These are phyloP conservation scores for Polymixis lichenea DNA, from an alignment of 2,888 invertebrate genomes.

Conservation along the genomic window DNA sequence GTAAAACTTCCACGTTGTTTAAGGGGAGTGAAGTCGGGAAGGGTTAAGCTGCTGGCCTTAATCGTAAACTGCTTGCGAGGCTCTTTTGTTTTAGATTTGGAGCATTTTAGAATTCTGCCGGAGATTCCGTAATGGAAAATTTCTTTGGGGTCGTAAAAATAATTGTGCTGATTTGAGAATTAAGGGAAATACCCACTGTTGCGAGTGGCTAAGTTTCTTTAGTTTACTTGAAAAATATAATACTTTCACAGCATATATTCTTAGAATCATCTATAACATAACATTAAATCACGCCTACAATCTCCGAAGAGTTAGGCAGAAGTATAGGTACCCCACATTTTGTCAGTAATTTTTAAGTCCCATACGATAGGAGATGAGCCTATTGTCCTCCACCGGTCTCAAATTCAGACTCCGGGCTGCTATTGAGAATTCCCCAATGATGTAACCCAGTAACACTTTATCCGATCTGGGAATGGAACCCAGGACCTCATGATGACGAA, in stretches of 20 bases:
- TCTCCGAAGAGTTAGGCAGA: neutral
- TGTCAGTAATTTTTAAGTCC: too few species aligned
- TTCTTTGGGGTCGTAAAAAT: slow-evolving; percentile 58
- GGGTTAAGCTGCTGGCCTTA: slow-evolving; percentile 84
- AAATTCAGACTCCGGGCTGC: neutral
- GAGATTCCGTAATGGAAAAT: slow-evolving; percentile 66
- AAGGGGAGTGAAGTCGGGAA: slow-evolving; percentile 84
- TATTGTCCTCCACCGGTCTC: neutral
- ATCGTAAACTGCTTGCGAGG: slow-evolving; percentile 84
- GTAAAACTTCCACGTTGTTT: slow-evolving; percentile 83
- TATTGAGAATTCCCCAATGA: neutral
- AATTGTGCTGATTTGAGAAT: slow-evolving; percentile 58
- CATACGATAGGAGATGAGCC: neutral
- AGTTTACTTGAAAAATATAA: neutral
- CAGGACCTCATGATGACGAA: neutral
- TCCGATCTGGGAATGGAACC: too few species aligned
- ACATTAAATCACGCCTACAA: neutral
- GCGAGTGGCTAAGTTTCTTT: slow-evolving; percentile 5
- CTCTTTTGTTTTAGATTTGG: slow-evolving; percentile 79
- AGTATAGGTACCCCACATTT: too few species aligned
- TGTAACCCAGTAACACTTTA: neutral
- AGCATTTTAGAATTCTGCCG: slow-evolving; percentile 69
- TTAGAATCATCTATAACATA: neutral
- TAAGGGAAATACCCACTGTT: slow-evolving; percentile 20
- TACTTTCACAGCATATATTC: neutral